Percentiles rank a stretch among this genome's conserved stretches.
Conservation (phyloP, 2,888 invertebrate species). For the Oithona nana region DNA sequence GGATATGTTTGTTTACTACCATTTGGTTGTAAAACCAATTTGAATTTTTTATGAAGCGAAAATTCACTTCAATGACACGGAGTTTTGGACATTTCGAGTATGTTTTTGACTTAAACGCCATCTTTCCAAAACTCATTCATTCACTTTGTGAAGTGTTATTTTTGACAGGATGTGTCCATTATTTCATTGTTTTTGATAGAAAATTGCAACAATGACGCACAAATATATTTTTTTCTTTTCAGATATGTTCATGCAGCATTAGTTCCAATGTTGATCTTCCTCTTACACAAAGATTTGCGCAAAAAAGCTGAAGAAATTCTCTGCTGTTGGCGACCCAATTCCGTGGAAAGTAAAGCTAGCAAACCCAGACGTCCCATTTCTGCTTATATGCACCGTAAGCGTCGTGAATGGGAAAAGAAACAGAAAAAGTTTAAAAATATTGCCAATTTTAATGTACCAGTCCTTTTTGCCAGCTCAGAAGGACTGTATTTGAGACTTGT, state of each 20-base stretch:
- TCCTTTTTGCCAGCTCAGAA: slow-evolving; percentile 7
- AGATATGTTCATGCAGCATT: slow-evolving; percentile 3
- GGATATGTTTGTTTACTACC: too few relatives aligned
- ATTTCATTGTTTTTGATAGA: too few relatives aligned
- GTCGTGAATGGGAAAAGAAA: neutral
- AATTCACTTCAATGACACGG: too few relatives aligned
- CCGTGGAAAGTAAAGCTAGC: neutral
- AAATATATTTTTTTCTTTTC: too few relatives aligned
- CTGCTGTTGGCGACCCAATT: slow-evolving; percentile 11
- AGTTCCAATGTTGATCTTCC: neutral
- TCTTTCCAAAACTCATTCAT: too few relatives aligned
- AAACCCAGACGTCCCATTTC: slow-evolving; percentile 2
- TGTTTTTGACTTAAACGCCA: too few relatives aligned
- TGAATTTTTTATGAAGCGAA: too few relatives aligned
- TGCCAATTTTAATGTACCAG: slow-evolving; percentile 11
- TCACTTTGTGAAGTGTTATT: too few relatives aligned
- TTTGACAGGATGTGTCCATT: too few relatives aligned
- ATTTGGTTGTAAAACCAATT: too few relatives aligned
- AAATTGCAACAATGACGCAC: too few relatives aligned
- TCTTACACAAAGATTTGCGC: slow-evolving; percentile 6
- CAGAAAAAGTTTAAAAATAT: slow-evolving; percentile 9
- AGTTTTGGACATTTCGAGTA: too few relatives aligned
- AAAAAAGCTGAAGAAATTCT: slow-evolving; percentile 3
- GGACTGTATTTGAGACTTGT: slow-evolving; percentile 1
- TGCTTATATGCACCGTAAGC: neutral